Evolutionary conservation across 2,797 vertebrate species (phyloP), one percentile per base, ranked within the genome.

Genomic region (Xerus rutilus): DNA sequence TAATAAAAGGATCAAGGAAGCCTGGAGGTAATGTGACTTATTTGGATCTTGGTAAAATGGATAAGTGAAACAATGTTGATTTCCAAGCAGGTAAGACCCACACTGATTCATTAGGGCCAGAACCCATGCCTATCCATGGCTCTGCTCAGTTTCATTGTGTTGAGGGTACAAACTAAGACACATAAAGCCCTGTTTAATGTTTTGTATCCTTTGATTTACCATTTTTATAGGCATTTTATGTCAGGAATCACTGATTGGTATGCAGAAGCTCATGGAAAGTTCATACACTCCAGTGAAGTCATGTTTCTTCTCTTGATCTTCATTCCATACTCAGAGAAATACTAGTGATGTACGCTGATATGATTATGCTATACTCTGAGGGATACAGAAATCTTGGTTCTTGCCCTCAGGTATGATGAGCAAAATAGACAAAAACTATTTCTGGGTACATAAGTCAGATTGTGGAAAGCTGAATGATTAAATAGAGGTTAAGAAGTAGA

Each of bases 161-260:
- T 85, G 39, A n/a, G 11, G 89, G 15, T 54, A 90, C 30, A 91
- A 94, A 81, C 15, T 91, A 64, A 92, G 57, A 93, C 73, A 12
- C 59, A 17, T 57, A 86, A 69, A 52, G 12, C 6, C 20, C 2
- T 30, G 90, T 86, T 72, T 62, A 79, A 23, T 47, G 21, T 77
- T 94, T 93, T 72, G 3, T 74, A 57, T 6, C 76, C 35, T 18
- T 90, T 90, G 62, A 3, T 89, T 97, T 93, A 45, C n/a, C 13
- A 49, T 72, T 45, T 95, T 95, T 91, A 86, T 4, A 93, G 86
- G 18, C 89, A 82, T 72, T 5, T 89, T 8, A 93, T 93, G 49
- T 86, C 23, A 10, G 67, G 12, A 83, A 76, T 91, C 7, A 78
- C 83, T 83, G 45, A 35, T 13, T 79, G 79, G 12, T 72, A 39